Percentiles rank a stretch among this genome's conserved stretches.
phyloP scores from a whole-genome alignment of 2,888 invertebrate genomes.

The Anticlea derivata region DNA sequence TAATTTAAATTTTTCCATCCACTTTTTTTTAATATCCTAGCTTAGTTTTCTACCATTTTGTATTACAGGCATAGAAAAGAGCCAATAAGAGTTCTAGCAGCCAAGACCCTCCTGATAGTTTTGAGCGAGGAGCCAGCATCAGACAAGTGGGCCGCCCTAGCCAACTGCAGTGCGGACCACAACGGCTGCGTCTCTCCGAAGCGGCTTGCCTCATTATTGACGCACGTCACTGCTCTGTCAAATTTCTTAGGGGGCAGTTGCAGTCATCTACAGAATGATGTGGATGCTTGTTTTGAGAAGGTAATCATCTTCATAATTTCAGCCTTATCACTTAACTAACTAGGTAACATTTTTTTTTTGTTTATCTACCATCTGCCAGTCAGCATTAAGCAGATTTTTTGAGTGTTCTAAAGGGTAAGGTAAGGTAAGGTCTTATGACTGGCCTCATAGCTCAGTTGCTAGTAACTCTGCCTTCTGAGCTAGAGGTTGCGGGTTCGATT shows the following conservation, averaged over 20 bases:
- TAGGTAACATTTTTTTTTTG: too few species aligned
- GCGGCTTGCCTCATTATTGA: conserved; percentile 84
- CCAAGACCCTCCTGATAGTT: conserved; percentile 87
- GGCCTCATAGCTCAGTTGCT: too few species aligned
- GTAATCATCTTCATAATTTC: too few species aligned
- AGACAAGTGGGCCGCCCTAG: conserved; percentile 87
- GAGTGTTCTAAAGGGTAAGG: too few species aligned
- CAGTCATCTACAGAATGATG: conserved; percentile 85
- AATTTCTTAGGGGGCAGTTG: conserved; percentile 85
- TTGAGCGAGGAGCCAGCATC: conserved; percentile 86
- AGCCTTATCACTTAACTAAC: too few species aligned
- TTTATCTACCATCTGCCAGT: too few species aligned
- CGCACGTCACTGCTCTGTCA: conserved; percentile 84
- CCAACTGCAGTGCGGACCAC: conserved; percentile 88
- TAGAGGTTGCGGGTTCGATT: too few species aligned
- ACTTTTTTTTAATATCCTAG: too few species aligned
- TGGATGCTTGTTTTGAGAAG: conserved; percentile 89
- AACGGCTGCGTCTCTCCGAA: conserved; percentile 88
- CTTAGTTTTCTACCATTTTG: neutral
- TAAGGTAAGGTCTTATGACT: too few species aligned
- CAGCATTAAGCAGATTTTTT: too few species aligned
- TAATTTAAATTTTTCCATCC: too few species aligned
- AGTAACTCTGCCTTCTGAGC: too few species aligned
- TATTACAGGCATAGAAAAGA: conserved; percentile 82
- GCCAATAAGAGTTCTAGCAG: conserved; percentile 86